phyloP scores from a whole-genome alignment of 2,113 vertebrate genomes.

The Agelaius phoeniceus region DNA sequence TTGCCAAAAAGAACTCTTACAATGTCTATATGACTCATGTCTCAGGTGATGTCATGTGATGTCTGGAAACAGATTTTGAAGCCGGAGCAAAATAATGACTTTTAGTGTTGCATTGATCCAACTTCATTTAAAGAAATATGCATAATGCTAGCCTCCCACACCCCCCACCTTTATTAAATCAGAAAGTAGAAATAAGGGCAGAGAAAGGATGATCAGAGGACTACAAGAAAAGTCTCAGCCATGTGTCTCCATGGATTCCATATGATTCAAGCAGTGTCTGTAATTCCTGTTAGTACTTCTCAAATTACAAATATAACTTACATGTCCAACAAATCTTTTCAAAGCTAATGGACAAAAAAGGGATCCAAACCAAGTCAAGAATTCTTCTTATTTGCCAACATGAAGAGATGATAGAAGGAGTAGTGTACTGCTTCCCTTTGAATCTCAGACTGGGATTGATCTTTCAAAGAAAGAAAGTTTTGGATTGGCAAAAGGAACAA shows the following conservation, averaged over 20 bases:
- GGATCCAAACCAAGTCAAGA: not conserved
- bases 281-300: not conserved
- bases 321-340: not conserved
- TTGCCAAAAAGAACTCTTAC: not conserved
- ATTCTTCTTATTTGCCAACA: not conserved
- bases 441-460: not conserved
- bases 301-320: not conserved
- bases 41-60: not conserved
- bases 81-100: not conserved
- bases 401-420: not conserved
- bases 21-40: not conserved
- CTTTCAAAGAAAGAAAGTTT: not conserved
- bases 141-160: not conserved
- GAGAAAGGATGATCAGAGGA: not conserved
- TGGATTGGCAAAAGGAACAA: not conserved
- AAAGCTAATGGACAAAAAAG: not conserved
- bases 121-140: not conserved
- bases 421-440: not conserved
- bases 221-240: not conserved
- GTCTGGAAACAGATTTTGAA: not conserved
- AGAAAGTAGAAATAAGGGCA: not conserved
- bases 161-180: not conserved
- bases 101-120: not conserved
- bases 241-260: not conserved
- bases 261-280: not conserved